Base-by-base conservation (phyloP, 2,797 vertebrate species). In the Spheniscus humboldti region DNA sequence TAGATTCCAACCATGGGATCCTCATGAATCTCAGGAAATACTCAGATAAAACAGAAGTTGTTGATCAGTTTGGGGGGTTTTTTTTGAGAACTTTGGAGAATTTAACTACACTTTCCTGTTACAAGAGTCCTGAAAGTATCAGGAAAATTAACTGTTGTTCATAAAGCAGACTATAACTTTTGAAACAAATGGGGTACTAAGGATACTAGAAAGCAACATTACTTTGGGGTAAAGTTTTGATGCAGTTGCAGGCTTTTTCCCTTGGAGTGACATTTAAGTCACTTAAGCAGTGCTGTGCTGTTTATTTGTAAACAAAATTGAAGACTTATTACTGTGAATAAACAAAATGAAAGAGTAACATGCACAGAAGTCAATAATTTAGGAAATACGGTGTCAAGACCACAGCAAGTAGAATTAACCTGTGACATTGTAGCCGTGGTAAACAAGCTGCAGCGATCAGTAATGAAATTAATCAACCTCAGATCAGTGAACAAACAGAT, bases 381-480 rank as follows among this genome's bases (percentile, higher is more conserved):
- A 91, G 79, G 69, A 94, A 85, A 79, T 64, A 79, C 0, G 2
- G 18, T 80, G 43, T 92, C 77, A 95, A 94, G 85, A 86, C 43
- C 57, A 69, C 64, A 80, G 63, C 47, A 80, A 78, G 52, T 33
- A 59, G 88, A 95, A 97, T 92, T 94, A 96, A 92, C 87, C 64
- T 88, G 57, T 95, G 79, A 92, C 69, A 86, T 60, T 83, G 82
- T 82, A 80, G 64, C 76, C 2, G 3, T 39, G 43, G 80, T 91
- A 97, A 97, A 92, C 82, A 96, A 92, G 74, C 35, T 87, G 43
- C 59, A 71, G 53, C 1, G 18, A 94, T 97, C 95, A 83, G 96
- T 95, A 93, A 52, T 59, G 45, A 95, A 89, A 96, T 95, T 94
- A 95, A 95, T 95, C 90, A 96, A 68, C 69, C 96, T 94, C 80